Conservation (phyloP, 2,888 invertebrate genomes). For the Sarcophaga subvicina region DNA sequence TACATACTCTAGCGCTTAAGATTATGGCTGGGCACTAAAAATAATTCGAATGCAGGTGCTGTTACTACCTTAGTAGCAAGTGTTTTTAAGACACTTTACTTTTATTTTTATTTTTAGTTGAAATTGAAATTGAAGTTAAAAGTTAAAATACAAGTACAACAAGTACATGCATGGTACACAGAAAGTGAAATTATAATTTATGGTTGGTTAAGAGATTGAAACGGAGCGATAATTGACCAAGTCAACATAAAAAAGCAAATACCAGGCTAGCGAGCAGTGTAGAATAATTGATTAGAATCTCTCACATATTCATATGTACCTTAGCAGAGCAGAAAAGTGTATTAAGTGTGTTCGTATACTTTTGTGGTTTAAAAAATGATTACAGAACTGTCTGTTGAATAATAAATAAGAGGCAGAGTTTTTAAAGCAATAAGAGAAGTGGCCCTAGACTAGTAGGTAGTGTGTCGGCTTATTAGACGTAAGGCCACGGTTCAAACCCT, state of each 20-base stretch:
- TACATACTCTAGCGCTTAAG: background rate
- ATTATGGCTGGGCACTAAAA: background rate
- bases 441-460: too few species aligned
- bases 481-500: too few species aligned
- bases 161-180: background rate
- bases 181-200: conserved; percentile 3
- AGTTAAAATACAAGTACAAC: too few species aligned
- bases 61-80: background rate
- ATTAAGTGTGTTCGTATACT: too few species aligned
- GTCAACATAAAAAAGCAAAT: background rate
- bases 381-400: too few species aligned
- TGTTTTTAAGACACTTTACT: background rate
- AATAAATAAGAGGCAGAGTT: too few species aligned
- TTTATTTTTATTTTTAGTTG: background rate
- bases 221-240: background rate
- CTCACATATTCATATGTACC: too few species aligned
- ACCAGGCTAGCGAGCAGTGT: background rate
- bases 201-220: background rate
- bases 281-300: background rate
- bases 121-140: too few species aligned
- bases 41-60: background rate
- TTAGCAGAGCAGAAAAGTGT: too few species aligned
- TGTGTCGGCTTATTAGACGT: too few species aligned
- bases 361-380: too few species aligned
- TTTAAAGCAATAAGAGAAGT: too few species aligned